Conservation (phyloP, 2,797 vertebrate species). For the Onychomys leucogaster region DNA sequence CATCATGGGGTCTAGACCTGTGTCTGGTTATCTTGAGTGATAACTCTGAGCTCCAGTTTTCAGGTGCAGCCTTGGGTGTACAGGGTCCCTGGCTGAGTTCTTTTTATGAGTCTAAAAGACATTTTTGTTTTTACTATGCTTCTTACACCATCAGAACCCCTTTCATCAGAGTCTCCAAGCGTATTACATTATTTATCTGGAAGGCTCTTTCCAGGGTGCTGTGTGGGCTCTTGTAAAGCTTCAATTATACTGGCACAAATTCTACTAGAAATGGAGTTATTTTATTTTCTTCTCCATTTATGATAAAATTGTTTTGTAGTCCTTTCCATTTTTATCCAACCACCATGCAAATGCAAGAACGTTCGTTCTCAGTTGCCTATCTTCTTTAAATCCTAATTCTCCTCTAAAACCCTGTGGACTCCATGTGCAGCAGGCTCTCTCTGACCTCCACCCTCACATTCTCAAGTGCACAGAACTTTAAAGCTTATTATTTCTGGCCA, state of each 20-base stretch:
- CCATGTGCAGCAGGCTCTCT: background rate
- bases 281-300: slow-evolving; percentile 32
- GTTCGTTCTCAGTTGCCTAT: background rate
- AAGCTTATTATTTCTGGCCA: slow-evolving; percentile 76
- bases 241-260: background rate
- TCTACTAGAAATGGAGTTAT: background rate
- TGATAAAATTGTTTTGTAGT: background rate
- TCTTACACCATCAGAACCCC: background rate
- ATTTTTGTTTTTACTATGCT: background rate
- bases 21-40: background rate
- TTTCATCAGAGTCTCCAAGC: background rate
- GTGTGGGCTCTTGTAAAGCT: background rate
- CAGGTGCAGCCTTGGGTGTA: background rate
- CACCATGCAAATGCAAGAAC: background rate
- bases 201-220: background rate
- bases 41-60: background rate
- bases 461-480: slow-evolving; percentile 52
- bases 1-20: background rate
- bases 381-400: slow-evolving; percentile 52
- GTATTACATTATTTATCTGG: background rate
- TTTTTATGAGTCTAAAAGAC: background rate
- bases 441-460: slow-evolving; percentile 52
- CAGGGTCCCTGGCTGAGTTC: background rate
- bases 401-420: background rate
- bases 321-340: background rate